These are phyloP conservation scores for Iphiclides podalirius DNA, from an alignment of 2,888 invertebrate genomes.

Conservation along the genomic window DNA sequence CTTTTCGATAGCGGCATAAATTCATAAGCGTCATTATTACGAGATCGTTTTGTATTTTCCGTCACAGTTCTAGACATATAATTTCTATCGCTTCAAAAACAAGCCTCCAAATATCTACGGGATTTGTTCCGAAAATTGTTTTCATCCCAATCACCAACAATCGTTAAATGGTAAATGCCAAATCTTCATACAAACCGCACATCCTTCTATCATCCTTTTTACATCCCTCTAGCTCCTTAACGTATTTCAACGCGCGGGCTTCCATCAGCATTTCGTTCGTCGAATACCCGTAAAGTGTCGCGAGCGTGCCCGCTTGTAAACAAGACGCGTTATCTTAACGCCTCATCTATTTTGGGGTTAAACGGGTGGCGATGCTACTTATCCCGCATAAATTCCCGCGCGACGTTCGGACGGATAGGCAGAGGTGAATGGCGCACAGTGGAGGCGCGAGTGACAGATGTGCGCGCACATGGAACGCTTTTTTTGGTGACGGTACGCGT, in stretches of 20 bases:
- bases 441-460: constrained; percentile 32
- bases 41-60: too few relatives aligned
- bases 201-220: too few relatives aligned
- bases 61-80: too few relatives aligned
- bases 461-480: constrained; percentile 29
- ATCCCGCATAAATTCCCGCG: constrained; percentile 17
- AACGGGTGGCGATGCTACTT: constrained; percentile 11
- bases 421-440: constrained; percentile 30
- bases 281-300: constrained; percentile 16
- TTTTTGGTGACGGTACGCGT: constrained; percentile 30
- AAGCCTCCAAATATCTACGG: too few relatives aligned
- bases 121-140: too few relatives aligned
- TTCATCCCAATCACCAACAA: too few relatives aligned
- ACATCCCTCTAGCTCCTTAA: too few relatives aligned
- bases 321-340: constrained; percentile 16
- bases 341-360: constrained; percentile 23
- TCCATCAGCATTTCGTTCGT: constrained; percentile 5
- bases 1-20: too few relatives aligned
- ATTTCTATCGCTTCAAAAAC: too few relatives aligned
- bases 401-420: constrained; percentile 13
- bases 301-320: constrained; percentile 13
- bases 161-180: too few relatives aligned
- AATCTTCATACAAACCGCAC: too few relatives aligned
- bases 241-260: background rate
- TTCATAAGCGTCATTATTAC: too few relatives aligned